Evolutionary conservation across 2,113 vertebrate species (phyloP).

Genomic region (Corydoras sp.): DNA sequence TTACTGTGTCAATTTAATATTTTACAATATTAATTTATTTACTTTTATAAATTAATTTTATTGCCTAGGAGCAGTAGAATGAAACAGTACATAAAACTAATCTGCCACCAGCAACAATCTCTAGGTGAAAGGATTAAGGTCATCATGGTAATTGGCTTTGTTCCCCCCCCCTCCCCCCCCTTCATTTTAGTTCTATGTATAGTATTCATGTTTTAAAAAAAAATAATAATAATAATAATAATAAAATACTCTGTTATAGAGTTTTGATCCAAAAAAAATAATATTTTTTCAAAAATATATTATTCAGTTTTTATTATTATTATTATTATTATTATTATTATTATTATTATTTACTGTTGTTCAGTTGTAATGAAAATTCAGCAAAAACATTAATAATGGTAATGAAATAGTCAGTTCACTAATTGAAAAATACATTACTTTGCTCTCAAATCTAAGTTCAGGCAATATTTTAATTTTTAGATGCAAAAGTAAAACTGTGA

Average conservation of each 20-base stretch:
- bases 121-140: conserved; percentile 52
- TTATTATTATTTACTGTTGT: background rate
- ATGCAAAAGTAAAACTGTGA: too few relatives aligned
- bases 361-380: background rate
- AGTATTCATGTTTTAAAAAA: conserved; percentile 18
- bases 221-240: too few relatives aligned
- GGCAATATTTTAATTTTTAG: too few relatives aligned
- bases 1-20: too few relatives aligned
- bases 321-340: background rate
- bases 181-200: conserved; percentile 20
- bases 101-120: conserved; percentile 5
- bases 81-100: background rate
- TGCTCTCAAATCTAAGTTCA: too few relatives aligned
- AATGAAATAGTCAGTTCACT: too few relatives aligned
- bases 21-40: too few relatives aligned
- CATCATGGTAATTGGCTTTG: conserved; percentile 64
- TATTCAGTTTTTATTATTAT: background rate
- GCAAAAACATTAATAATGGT: background rate
- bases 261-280: conserved; percentile 27
- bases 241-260: conserved; percentile 1
- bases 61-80: background rate
- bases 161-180: conserved; percentile 56
- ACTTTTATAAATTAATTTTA: background rate
- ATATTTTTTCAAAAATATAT: too few relatives aligned
- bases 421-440: too few relatives aligned